Evolutionary conservation across 2,113 vertebrate genomes (phyloP), one percentile per base, ranked within the genome.

Genomic region (Penelope pileata): DNA sequence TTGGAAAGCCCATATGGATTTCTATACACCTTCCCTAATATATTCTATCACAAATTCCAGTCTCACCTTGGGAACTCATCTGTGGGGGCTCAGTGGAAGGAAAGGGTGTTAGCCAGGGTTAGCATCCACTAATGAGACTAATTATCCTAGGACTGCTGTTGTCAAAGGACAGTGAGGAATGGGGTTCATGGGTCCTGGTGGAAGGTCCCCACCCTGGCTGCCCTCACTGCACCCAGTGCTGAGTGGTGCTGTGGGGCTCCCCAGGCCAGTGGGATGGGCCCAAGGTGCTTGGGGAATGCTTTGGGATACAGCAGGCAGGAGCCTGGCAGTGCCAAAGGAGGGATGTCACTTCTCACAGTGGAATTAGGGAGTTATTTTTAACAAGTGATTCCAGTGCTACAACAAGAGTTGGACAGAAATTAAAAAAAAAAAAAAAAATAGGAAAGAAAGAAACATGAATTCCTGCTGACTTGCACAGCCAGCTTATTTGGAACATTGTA

Each of bases 401-500:
- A 79, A 60, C 29, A 82, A 87, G 36, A 74, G 15, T 17, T 43
- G 5, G 22, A 21, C n/a, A n/a, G n/a, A n/a, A n/a, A n/a, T n/a
- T n/a, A 9, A 26, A 6, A 4, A 9, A 32, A 19, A 32, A 69
- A 15, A 74, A 43, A 10, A 47, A 51, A 91, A 77, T 81, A 90
- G 59, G 78, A 87, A 74, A 73, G 74, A 70, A 43, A 85, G 34
- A 38, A 90, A 38, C 38, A 56, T 29, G 2, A 93, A 66, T 63
- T 95, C 62, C 80, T 91, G 95, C 60, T 95, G 84, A 93, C 74
- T 91, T 95, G 88, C 94, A 94, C 87, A 94, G 67, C 59, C 94
- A 43, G 54, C 7, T 66, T 91, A 66, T 59, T 3, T 82, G 56
- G 74, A 42, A 12, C 60, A 82, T 82, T 87, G 23, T 60, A 72